Percentiles rank a stretch among this genome's conserved stretches.
phyloP scores from a whole-genome alignment of 2,797 vertebrate genomes.

The Ambastaia sidthimunki region DNA sequence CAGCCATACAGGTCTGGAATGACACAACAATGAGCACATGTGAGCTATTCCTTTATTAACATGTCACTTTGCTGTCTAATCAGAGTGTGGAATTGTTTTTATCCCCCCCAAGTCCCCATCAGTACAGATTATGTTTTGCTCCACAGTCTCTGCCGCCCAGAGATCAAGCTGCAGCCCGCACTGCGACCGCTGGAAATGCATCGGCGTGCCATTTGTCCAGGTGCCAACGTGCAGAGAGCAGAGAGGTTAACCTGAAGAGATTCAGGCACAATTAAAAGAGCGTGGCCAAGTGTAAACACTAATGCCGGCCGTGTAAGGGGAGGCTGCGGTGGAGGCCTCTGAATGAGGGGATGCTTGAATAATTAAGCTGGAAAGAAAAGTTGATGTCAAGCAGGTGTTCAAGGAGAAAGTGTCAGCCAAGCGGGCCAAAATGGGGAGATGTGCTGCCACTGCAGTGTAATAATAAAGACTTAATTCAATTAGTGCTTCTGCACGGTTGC shows the following conservation, averaged over 20 bases:
- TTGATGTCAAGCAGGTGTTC: slow-evolving; percentile 85
- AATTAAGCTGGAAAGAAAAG: slow-evolving; percentile 79
- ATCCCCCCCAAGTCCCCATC: too few relatives aligned
- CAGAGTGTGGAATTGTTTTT: background rate
- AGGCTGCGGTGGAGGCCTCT: slow-evolving; percentile 67
- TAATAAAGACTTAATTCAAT: slow-evolving; percentile 88
- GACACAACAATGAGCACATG: background rate
- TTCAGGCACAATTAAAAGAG: slow-evolving; percentile 55
- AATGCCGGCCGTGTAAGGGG: slow-evolving; percentile 66
- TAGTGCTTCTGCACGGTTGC: slow-evolving; percentile 80
- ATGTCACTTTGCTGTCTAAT: slow-evolving; percentile 15
- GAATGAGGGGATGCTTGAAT: slow-evolving; percentile 78
- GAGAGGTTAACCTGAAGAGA: slow-evolving; percentile 56
- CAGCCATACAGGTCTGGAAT: background rate
- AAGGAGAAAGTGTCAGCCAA: slow-evolving; percentile 87
- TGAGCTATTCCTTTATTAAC: background rate
- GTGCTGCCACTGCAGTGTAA: slow-evolving; percentile 82
- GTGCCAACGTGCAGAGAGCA: slow-evolving; percentile 32
- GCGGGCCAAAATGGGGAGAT: slow-evolving; percentile 72
- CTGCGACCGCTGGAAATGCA: slow-evolving; percentile 25
- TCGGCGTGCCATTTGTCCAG: slow-evolving; percentile 34
- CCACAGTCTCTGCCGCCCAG: too few relatives aligned
- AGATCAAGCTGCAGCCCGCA: slow-evolving; percentile 39
- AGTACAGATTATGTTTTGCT: slow-evolving; percentile 34
- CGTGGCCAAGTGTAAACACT: slow-evolving; percentile 23